phyloP scores from a whole-genome alignment of 2,797 vertebrate genomes.

The Sardinella longiceps region DNA sequence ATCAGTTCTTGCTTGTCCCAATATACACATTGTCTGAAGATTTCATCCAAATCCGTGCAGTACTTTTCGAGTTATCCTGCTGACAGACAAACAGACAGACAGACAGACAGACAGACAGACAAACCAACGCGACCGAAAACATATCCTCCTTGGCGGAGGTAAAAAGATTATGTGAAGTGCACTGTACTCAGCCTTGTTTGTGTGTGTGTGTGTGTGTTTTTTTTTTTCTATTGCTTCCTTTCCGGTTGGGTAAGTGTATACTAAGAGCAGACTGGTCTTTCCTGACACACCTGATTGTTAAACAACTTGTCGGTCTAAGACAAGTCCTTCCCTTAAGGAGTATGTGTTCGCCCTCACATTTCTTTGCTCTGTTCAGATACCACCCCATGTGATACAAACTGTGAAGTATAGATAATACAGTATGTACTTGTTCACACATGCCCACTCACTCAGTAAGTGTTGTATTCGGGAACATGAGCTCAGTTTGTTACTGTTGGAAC shows the following conservation, averaged over 20 bases:
- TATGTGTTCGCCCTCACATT: not conserved
- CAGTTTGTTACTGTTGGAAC: not conserved
- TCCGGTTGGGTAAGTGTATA: not conserved
- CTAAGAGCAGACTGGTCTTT: constrained; percentile 70
- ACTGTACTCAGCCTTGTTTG: not conserved
- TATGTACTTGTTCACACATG: not conserved
- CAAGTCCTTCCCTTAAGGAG: not conserved
- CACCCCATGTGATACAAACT: not conserved
- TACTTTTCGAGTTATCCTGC: too few species aligned
- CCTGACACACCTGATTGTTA: constrained; percentile 74
- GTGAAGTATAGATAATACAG: not conserved
- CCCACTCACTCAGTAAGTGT: not conserved
- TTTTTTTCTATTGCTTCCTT: not conserved
- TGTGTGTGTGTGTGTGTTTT: too few species aligned
- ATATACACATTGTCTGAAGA: too few species aligned
- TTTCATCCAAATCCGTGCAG: too few species aligned
- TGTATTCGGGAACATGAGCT: not conserved
- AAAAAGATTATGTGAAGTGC: not conserved
- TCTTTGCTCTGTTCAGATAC: not conserved
- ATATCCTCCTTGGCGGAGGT: too few species aligned
- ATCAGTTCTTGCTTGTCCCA: too few species aligned
- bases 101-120: too few species aligned
- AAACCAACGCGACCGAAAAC: too few species aligned
- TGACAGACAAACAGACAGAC: too few species aligned
- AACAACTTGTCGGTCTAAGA: constrained; percentile 31